phyloP scores from a whole-genome alignment of 2,797 vertebrate genomes.

The Siniperca obscura region DNA sequence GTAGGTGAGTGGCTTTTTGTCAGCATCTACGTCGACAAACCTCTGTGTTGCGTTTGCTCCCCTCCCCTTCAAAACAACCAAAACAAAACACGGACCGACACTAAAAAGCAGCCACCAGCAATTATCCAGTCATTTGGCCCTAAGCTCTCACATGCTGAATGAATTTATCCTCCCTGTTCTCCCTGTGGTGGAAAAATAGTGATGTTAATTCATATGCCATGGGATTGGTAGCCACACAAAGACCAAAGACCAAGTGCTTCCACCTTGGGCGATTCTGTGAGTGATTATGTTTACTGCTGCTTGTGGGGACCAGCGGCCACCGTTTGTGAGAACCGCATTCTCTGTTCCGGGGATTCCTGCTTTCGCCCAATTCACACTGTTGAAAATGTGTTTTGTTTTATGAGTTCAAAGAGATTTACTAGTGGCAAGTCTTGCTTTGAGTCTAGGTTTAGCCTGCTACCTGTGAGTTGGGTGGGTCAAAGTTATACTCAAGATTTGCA shows the following conservation, averaged over 20 bases:
- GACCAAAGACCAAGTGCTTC: conserved; percentile 77
- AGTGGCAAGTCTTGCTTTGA: conserved; percentile 43
- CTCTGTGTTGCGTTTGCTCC: conserved; percentile 51
- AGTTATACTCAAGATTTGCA: conserved; percentile 8
- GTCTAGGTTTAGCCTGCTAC: conserved; percentile 32
- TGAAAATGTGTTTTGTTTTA: conserved; percentile 59
- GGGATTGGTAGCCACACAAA: conserved; percentile 78
- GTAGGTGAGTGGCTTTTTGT: conserved; percentile 7
- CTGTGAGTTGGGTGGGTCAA: conserved; percentile 41
- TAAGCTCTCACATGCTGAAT: conserved; percentile 79
- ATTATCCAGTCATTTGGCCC: conserved; percentile 79
- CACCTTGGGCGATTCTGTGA: conserved; percentile 77
- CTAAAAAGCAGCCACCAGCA: conserved; percentile 74
- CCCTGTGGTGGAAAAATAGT: conserved; percentile 76
- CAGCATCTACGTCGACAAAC: conserved; percentile 48
- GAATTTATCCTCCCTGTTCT: conserved; percentile 74
- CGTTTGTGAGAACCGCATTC: conserved; percentile 64
- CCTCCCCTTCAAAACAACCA: conserved; percentile 69
- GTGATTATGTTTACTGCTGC: conserved; percentile 79
- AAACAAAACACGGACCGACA: conserved; percentile 74
- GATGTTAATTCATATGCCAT: conserved; percentile 79
- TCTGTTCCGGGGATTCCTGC: conserved; percentile 50
- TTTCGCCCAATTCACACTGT: conserved; percentile 48
- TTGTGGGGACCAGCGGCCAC: conserved; percentile 71
- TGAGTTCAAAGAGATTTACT: conserved; percentile 52